Conservation (phyloP, 2,113 vertebrate species). For the Sinocyclocheilus anophthalmus region DNA sequence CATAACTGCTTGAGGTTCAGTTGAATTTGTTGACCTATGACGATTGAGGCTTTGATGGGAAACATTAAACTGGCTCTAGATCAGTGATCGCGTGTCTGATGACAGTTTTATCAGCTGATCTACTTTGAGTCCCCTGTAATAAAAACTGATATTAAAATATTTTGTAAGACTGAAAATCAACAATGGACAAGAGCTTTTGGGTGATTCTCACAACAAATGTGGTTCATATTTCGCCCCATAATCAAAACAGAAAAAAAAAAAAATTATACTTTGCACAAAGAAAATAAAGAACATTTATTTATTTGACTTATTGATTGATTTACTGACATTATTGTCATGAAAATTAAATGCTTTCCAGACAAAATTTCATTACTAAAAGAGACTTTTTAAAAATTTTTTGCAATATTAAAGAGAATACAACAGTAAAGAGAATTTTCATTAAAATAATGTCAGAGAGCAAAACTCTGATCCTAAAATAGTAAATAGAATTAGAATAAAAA, state of each 20-base stretch:
- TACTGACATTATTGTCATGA: too few species aligned
- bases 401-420: too few species aligned
- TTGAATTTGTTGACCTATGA: not conserved
- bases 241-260: not conserved
- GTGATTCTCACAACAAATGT: not conserved
- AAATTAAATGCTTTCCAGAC: too few species aligned
- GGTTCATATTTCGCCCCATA: not conserved
- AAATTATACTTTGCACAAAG: not conserved
- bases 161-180: not conserved
- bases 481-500: too few species aligned
- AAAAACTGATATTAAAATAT: not conserved
- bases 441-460: too few species aligned
- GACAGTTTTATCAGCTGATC: not conserved
- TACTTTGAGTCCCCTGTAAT: not conserved
- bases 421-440: too few species aligned
- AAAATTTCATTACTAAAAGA: too few species aligned
- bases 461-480: too few species aligned
- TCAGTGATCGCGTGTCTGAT: not conserved
- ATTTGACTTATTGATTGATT: too few species aligned
- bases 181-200: not conserved
- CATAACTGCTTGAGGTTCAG: not conserved
- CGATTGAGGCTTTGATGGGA: not conserved
- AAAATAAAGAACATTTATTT: too few species aligned
- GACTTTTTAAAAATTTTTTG: too few species aligned
- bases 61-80: constrained; percentile 5